Evolutionary conservation across 2,113 vertebrate genomes (phyloP).

Genomic region (Salvelinus alpinus): DNA sequence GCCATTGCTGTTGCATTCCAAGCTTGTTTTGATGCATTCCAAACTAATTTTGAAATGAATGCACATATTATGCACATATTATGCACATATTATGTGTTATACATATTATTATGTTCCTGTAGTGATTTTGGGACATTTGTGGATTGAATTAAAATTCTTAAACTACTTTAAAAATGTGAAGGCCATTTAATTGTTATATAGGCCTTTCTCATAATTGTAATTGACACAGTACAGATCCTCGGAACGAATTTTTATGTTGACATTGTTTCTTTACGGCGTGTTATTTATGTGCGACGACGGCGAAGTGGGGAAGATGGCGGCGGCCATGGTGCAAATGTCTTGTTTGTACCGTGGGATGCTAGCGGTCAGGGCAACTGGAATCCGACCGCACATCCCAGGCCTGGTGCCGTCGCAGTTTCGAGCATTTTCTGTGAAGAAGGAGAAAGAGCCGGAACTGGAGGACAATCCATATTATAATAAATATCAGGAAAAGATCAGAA

Average conservation of each 20-base stretch:
- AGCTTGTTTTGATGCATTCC: too few relatives aligned
- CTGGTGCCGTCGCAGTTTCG: slow-evolving; percentile 75
- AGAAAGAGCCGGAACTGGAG: slow-evolving; percentile 69
- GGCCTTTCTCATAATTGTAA: too few relatives aligned
- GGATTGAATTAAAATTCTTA: too few relatives aligned
- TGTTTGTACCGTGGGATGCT: slow-evolving; percentile 79
- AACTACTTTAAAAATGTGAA: too few relatives aligned
- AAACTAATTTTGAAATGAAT: too few relatives aligned
- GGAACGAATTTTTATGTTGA: not conserved
- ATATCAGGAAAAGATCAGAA: slow-evolving; percentile 88
- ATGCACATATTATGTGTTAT: too few relatives aligned
- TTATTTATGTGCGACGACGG: slow-evolving; percentile 66
- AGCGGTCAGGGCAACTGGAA: slow-evolving; percentile 74
- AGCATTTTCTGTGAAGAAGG: slow-evolving; percentile 76
- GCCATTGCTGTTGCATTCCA: too few relatives aligned
- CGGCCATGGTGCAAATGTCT: slow-evolving; percentile 76
- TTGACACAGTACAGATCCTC: not conserved
- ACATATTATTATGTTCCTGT: too few relatives aligned
- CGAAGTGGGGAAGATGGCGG: slow-evolving; percentile 70
- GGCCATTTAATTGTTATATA: too few relatives aligned
- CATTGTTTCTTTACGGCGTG: not conserved
- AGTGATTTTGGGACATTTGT: too few relatives aligned
- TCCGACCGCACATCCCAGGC: slow-evolving; percentile 77
- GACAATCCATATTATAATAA: slow-evolving; percentile 86
- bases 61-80: too few relatives aligned